A percentile compares a stretch with the other conserved stretches of the same genome.
Conservation (phyloP, 2,797 vertebrate genomes). For the Strix occidentalis region DNA sequence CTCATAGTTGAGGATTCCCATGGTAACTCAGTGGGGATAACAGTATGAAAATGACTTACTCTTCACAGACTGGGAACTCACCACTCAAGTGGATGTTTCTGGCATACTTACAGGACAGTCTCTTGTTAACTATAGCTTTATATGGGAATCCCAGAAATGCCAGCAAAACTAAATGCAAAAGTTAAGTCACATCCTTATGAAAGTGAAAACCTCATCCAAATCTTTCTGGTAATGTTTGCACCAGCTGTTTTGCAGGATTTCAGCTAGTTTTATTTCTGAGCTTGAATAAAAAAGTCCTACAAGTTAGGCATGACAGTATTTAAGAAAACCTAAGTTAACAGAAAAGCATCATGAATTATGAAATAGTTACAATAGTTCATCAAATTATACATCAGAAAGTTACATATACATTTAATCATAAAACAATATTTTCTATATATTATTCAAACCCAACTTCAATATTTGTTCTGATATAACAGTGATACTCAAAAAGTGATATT, state of each 20-base stretch:
- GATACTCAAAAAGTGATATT: slow-evolving; percentile 37
- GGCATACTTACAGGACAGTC: neutral
- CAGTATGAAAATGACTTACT: neutral
- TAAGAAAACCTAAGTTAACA: slow-evolving; percentile 49
- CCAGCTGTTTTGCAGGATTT: neutral
- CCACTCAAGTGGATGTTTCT: neutral
- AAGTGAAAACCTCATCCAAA: neutral
- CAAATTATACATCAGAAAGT: slow-evolving; percentile 60
- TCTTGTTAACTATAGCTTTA: neutral
- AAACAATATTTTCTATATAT: slow-evolving; percentile 45
- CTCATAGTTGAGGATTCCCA: neutral
- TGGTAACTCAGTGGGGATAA: neutral
- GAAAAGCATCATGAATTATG: slow-evolving; percentile 28
- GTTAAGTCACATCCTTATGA: neutral
- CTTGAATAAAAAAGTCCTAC: neutral
- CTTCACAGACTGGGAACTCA: neutral
- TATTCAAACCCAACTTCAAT: slow-evolving; percentile 44
- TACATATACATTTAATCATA: slow-evolving; percentile 48
- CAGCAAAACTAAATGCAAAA: neutral
- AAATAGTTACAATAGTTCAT: slow-evolving; percentile 48
- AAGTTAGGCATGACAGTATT: slow-evolving; percentile 35
- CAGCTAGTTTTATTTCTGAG: neutral
- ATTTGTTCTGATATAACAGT: slow-evolving; percentile 42
- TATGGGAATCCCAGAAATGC: neutral
- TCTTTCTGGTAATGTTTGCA: neutral